Conservation (phyloP, 2,113 vertebrate species). For the Seriola dumerili region DNA sequence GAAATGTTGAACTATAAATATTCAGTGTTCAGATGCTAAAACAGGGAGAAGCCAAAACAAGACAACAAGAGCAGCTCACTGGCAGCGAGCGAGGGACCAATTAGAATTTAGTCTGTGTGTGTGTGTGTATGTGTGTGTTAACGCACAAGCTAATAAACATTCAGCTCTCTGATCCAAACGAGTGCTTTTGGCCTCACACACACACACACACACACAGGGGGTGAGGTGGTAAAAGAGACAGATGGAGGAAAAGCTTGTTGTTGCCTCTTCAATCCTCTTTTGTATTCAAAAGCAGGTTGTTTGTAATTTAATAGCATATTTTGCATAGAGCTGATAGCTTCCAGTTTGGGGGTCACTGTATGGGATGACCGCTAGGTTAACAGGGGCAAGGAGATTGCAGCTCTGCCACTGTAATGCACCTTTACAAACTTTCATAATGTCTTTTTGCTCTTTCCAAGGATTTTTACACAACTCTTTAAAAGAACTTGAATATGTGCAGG, state of each 20-base stretch:
- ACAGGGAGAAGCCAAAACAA: constrained; percentile 20
- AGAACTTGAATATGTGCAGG: background rate
- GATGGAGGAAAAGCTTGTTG: constrained; percentile 60
- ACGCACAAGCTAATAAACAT: constrained; percentile 36
- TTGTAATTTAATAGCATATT: constrained; percentile 60
- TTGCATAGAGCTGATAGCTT: constrained; percentile 56
- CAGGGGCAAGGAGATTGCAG: constrained; percentile 23
- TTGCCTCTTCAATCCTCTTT: constrained; percentile 52
- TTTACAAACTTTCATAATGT: constrained; percentile 23
- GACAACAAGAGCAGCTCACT: background rate
- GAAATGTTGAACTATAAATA: constrained; percentile 37
- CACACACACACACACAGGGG: constrained; percentile 28
- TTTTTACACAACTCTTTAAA: constrained; percentile 21
- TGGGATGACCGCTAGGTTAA: constrained; percentile 23
- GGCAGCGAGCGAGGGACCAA: constrained; percentile 39
- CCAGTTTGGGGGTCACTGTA: constrained; percentile 36
- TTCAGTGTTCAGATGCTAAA: constrained; percentile 29
- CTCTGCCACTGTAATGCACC: constrained; percentile 21
- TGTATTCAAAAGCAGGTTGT: constrained; percentile 43
- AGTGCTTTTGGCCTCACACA: constrained; percentile 15
- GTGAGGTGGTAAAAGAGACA: constrained; percentile 48
- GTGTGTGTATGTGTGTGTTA: constrained; percentile 22
- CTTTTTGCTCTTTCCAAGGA: constrained; percentile 33
- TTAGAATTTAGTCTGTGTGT: constrained; percentile 31
- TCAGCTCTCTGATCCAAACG: constrained; percentile 43